These are phyloP conservation scores for Lanius ludovicianus DNA, from an alignment of 2,113 vertebrate genomes.

Conservation along the genomic window DNA sequence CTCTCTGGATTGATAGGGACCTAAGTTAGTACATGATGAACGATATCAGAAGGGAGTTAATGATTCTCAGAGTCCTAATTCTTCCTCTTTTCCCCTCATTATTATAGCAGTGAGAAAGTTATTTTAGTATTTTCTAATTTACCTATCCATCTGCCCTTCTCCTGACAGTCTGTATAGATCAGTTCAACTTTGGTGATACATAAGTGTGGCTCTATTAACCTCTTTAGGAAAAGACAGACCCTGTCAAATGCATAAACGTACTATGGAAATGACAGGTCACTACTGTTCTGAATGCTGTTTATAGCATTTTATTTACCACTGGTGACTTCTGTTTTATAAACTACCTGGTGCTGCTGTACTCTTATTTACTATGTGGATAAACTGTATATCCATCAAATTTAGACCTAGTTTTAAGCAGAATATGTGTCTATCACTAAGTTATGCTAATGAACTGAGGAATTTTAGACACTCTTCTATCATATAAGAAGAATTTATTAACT, in stretches of 20 bases:
- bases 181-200: not conserved
- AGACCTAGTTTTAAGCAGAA: not conserved
- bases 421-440: not conserved
- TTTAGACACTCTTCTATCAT: not conserved
- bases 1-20: not conserved
- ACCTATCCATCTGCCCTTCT: not conserved
- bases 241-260: not conserved
- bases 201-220: not conserved
- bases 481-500: not conserved
- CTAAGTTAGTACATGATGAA: not conserved
- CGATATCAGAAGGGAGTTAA: not conserved
- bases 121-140: slow-evolving; percentile 25
- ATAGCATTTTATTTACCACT: not conserved
- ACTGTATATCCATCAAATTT: not conserved
- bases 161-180: not conserved
- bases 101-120: not conserved
- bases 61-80: not conserved
- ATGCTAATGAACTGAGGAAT: not conserved
- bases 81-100: not conserved
- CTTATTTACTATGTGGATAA: not conserved
- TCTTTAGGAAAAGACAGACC: not conserved
- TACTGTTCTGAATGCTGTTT: not conserved
- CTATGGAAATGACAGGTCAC: not conserved
- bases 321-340: not conserved
- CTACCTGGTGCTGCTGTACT: not conserved